A percentile compares a stretch with the other conserved stretches of the same genome.
These are phyloP conservation scores for human (Homo sapiens) DNA, from an alignment of 2,113 vertebrate species.

Conservation along the genomic window GRCh38 chr7:78421001-78421500, in stretches of 20 bases:
- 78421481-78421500: background rate
- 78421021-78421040: slow-evolving; percentile 14
- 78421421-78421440: background rate
- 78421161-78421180: slow-evolving; percentile 28
- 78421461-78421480: background rate
- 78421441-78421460: background rate
- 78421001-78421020: slow-evolving; percentile 50
- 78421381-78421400: background rate
- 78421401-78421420: background rate
- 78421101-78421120: slow-evolving; percentile 20
- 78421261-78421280: background rate
- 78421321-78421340: background rate
- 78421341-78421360: background rate
- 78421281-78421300: background rate
- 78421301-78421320: background rate
- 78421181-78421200: background rate
- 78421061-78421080: slow-evolving; percentile 41
- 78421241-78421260: background rate
- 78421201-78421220: background rate
- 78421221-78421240: background rate
- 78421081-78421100: slow-evolving; percentile 26
- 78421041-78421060: slow-evolving; percentile 39
- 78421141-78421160: background rate
- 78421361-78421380: background rate
- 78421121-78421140: background rate